Conservation (phyloP, 2,113 vertebrate species). For the Thunnus thynnus region DNA sequence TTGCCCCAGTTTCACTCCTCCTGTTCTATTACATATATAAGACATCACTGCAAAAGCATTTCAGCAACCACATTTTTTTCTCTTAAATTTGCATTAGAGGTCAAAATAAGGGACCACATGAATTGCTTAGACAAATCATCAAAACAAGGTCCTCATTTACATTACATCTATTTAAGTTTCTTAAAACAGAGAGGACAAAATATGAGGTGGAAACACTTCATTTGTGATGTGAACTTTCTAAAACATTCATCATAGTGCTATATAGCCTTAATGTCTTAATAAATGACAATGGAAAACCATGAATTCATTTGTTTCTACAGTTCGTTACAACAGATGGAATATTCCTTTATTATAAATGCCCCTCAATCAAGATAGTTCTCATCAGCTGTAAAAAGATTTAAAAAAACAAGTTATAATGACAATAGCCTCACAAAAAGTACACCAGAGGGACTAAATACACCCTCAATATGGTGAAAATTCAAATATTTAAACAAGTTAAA, state of each 20-base stretch:
- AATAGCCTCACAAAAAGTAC: neutral
- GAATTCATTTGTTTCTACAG: neutral
- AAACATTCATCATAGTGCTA: neutral
- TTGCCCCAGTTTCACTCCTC: neutral
- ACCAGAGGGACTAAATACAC: neutral
- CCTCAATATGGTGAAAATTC: neutral
- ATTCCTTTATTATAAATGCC: neutral
- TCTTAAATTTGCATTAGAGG: too few relatives aligned
- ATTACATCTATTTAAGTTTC: neutral
- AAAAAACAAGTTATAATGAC: neutral
- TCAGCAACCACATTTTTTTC: neutral
- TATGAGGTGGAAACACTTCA: neutral
- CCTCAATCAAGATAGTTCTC: neutral
- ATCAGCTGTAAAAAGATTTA: too few relatives aligned
- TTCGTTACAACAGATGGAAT: neutral
- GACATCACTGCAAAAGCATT: neutral
- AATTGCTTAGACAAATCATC: neutral
- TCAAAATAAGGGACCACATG: neutral
- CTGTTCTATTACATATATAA: too few relatives aligned
- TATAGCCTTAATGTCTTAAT: neutral
- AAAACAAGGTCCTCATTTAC: neutral
- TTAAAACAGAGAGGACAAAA: neutral
- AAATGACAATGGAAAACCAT: neutral
- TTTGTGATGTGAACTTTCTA: neutral
- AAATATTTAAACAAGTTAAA: neutral